Evolutionary conservation across 2,797 vertebrate species (phyloP).

Genomic region (Carduelis carduelis): DNA sequence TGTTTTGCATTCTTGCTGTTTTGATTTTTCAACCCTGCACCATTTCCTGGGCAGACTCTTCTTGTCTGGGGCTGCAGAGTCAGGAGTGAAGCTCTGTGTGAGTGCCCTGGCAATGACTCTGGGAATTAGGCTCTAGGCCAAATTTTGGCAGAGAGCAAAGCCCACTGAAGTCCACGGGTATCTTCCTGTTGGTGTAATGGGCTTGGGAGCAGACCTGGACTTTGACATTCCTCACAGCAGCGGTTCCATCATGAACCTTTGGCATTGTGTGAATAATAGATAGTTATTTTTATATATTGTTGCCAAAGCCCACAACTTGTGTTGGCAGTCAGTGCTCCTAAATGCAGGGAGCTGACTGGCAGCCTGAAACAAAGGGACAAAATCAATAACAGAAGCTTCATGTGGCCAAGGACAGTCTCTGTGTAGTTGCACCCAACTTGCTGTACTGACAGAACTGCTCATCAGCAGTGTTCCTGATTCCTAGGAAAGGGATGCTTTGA

Average conservation of each 20-base stretch:
- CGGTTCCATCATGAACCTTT: neutral
- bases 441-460: neutral
- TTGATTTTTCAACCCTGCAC: neutral
- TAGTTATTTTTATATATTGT: constrained; percentile 9
- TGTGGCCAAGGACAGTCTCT: neutral
- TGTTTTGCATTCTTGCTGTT: neutral
- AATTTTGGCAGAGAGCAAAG: neutral
- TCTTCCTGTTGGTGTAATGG: neutral
- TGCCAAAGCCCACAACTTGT: neutral
- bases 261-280: neutral
- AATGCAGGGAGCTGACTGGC: neutral
- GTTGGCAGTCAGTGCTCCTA: neutral
- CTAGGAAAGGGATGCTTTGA: neutral
- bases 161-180: neutral
- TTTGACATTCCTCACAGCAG: neutral
- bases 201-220: neutral
- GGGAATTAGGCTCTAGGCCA: neutral
- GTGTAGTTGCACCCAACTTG: neutral
- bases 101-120: neutral
- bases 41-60: neutral
- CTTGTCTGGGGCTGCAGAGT: neutral
- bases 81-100: neutral
- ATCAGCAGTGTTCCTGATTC: rapidly evolving
- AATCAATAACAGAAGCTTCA: neutral
- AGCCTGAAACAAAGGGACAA: neutral